Evolutionary conservation across 2,888 invertebrate genomes (phyloP).

Genomic region (Sabatieria punctata): DNA sequence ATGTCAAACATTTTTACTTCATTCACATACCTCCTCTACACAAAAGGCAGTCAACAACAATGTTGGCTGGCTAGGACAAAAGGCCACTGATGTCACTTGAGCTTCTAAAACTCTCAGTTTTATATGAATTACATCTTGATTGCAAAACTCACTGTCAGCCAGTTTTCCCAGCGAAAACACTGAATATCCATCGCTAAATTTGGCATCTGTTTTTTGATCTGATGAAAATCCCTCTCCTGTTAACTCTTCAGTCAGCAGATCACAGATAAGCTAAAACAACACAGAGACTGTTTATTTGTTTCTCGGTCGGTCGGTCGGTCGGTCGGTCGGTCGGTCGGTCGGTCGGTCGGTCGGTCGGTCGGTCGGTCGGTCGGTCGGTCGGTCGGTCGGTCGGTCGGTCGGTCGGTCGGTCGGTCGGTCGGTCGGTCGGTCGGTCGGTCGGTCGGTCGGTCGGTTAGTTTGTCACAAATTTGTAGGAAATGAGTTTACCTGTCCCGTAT

Average conservation of each 20-base stretch:
- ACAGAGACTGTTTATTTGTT: too few species aligned
- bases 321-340: too few species aligned
- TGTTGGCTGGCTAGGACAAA: not conserved
- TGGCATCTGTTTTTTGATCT: not conserved
- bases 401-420: too few species aligned
- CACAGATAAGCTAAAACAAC: not conserved
- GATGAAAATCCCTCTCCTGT: not conserved
- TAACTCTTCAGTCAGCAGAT: not conserved
- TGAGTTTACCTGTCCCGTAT: constrained; percentile 3
- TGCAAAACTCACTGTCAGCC: not conserved
- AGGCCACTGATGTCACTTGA: not conserved
- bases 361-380: too few species aligned
- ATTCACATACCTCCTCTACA: not conserved
- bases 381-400: too few species aligned
- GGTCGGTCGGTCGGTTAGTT: too few species aligned
- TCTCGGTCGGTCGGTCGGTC: too few species aligned
- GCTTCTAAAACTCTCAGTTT: not conserved
- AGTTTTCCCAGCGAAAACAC: not conserved
- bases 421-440: too few species aligned
- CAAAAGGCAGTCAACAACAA: not conserved
- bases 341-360: too few species aligned
- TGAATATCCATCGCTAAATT: not conserved
- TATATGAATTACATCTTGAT: not conserved
- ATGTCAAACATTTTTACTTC: too few species aligned
- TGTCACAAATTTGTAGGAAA: too few species aligned